Conservation (phyloP, 2,797 vertebrate species). For the Knipowitschia caucasica region DNA sequence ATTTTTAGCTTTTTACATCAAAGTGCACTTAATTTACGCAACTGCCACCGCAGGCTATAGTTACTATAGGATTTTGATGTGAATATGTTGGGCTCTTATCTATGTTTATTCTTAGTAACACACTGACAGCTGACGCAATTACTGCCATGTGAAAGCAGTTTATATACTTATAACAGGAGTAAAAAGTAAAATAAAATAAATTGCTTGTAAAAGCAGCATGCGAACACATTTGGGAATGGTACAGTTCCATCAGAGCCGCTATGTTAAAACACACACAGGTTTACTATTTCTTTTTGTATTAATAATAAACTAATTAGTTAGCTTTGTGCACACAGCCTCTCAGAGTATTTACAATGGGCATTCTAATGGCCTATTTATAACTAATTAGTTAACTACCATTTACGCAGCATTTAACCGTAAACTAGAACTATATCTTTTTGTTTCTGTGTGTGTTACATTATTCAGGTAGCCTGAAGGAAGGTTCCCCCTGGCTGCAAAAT, state of each 20-base stretch:
- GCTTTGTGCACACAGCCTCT: not conserved
- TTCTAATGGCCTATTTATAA: not conserved
- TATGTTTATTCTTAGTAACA: slow-evolving; percentile 43
- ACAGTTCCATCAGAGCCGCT: too few relatives aligned
- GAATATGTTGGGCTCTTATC: not conserved
- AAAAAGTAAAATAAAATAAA: not conserved
- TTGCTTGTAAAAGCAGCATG: not conserved
- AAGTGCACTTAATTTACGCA: not conserved
- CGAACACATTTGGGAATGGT: not conserved
- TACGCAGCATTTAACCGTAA: not conserved
- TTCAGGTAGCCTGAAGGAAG: not conserved
- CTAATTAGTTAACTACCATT: not conserved
- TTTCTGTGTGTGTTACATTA: not conserved
- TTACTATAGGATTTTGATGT: slow-evolving; percentile 8
- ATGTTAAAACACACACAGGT: too few relatives aligned
- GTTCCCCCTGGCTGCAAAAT: not conserved
- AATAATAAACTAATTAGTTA: not conserved
- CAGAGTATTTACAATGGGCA: not conserved
- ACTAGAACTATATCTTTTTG: too few relatives aligned
- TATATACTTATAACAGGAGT: slow-evolving; percentile 13
- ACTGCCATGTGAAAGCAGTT: slow-evolving; percentile 7
- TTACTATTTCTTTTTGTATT: not conserved
- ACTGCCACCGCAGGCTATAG: slow-evolving; percentile 2
- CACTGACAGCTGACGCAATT: slow-evolving; percentile 28
- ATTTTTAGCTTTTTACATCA: not conserved